Evolutionary conservation across 1,140 invertebrate species (phyloP), one percentile per base, ranked within the genome.

Genomic region (Danaus melanippus): DNA sequence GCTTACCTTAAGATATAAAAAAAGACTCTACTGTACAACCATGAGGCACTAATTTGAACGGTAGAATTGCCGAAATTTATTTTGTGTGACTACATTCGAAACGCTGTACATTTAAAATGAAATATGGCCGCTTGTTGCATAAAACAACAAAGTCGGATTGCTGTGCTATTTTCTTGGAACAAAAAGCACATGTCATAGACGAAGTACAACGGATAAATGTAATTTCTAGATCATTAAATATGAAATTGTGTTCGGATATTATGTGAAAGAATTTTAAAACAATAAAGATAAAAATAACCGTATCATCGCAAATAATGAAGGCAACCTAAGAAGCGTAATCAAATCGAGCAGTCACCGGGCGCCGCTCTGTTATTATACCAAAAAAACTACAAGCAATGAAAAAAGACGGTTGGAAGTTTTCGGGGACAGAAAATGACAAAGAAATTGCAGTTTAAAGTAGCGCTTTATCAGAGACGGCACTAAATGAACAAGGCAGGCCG

Each of bases 221-320:
- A 51, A 55, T 58, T 51, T 58, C 46, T 58, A 49, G 48, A 49
- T 58, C 39, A 62, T 51, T 49, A 56, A 32, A 46, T 41, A 46
- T 50, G 50, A 51, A 53, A 56, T 56, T 53, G 60, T 62, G 43
- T 44, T 45, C 56, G 54, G 50, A 57, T 51, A 57, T 45, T 46
- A 62, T 59, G 59, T 59, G 50, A 58, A 52, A 58, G 53, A 55
- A 71, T 64, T 67, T 71, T 62, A 63, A 72, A 71, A 64, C 55
- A 76, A 81, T 71, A 76, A 77, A 69, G 44, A 44, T 48, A 64
- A 61, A 66, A 81, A 78, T 52, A 61, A 64, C 62, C 69, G 67
- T 79, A 79, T 86, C 83, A 86, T 82, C 71, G 67, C 75, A 75
- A 76, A 79, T 86, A 84, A 86, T 79, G 80, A 84, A 71, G 61